Conservation (phyloP, 2,888 invertebrate species). For the Cerastis leucographa region DNA sequence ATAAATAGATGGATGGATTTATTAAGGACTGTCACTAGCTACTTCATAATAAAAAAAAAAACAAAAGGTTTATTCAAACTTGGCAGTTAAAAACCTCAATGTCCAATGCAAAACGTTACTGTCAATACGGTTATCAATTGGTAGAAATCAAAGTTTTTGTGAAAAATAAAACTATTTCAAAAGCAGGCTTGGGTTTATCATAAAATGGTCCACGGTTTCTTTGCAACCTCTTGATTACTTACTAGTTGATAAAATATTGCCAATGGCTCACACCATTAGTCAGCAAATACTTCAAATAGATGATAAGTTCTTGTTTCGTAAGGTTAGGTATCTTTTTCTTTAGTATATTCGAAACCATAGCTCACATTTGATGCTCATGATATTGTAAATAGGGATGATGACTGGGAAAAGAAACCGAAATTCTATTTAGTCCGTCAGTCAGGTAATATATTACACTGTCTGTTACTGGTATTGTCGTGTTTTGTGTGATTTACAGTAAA, state of each 20-base stretch:
- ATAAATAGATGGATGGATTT: background rate
- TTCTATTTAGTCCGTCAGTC: too few species aligned
- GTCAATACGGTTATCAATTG: background rate
- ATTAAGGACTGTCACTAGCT: too few species aligned
- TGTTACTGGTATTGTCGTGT: too few species aligned
- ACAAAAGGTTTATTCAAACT: background rate
- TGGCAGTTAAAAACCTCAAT: background rate
- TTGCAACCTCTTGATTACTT: slow-evolving; percentile 20
- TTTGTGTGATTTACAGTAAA: too few species aligned
- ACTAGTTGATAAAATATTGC: slow-evolving; percentile 11
- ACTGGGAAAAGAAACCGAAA: too few species aligned
- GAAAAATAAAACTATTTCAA: background rate
- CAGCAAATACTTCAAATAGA: background rate
- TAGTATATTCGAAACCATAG: background rate
- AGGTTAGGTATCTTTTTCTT: background rate
- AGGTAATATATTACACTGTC: too few species aligned
- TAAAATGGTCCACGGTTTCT: too few species aligned
- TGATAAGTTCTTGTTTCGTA: background rate
- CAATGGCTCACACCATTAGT: background rate
- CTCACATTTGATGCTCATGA: background rate
- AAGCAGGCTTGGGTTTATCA: too few species aligned
- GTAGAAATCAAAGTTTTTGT: background rate
- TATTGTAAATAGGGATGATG: background rate
- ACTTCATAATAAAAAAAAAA: background rate
- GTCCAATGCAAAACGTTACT: background rate